Conservation (phyloP, 2,797 vertebrate genomes). For the Leuciscus waleckii region DNA sequence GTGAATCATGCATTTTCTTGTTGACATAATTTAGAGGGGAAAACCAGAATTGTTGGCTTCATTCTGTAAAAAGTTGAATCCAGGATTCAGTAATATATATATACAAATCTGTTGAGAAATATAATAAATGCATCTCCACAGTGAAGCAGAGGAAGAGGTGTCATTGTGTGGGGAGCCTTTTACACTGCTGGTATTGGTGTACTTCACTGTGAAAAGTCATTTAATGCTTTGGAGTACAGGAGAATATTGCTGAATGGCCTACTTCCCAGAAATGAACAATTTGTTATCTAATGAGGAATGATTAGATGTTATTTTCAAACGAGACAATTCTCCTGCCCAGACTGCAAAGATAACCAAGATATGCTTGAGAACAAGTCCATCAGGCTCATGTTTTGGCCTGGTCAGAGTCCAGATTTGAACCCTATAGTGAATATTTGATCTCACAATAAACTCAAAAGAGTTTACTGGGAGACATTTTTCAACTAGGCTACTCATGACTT, state of each 20-base stretch:
- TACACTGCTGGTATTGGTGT: too few species aligned
- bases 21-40: neutral
- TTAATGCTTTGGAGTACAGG: too few species aligned
- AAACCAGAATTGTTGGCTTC: neutral
- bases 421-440: neutral
- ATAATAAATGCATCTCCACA: neutral
- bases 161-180: too few species aligned
- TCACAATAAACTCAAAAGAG: neutral
- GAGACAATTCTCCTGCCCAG: neutral
- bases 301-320: neutral
- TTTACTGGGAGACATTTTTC: neutral
- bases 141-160: neutral
- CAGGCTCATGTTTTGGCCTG: neutral
- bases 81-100: neutral
- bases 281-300: neutral
- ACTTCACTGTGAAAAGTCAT: too few species aligned
- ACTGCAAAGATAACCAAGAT: neutral
- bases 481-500: neutral
- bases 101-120: neutral
- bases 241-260: too few species aligned
- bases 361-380: neutral
- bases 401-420: neutral
- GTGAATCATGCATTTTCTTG: neutral
- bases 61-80: neutral
- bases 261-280: neutral